phyloP scores from a whole-genome alignment of 2,888 invertebrate species.

The Agrochola circellaris region DNA sequence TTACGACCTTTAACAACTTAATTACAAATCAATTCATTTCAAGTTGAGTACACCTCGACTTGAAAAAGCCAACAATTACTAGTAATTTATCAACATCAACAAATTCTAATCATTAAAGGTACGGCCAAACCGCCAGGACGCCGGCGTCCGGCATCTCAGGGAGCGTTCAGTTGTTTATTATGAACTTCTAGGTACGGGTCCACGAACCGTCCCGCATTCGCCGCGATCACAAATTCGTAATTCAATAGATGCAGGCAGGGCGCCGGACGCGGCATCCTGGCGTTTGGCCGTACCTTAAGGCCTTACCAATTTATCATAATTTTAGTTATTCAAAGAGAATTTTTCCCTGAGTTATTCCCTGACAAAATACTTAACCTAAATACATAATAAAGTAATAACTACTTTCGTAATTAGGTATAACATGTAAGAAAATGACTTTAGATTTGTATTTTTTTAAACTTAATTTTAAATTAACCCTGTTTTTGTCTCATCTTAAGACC shows the following conservation, averaged over 20 bases:
- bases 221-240: background rate
- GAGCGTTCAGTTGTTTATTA: background rate
- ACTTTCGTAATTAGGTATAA: conserved; percentile 57
- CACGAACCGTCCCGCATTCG: no score
- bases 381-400: conserved; percentile 58
- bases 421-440: conserved; percentile 59
- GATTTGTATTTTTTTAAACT: conserved; percentile 59
- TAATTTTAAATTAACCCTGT: conserved; percentile 13
- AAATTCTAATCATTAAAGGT: conserved; percentile 76
- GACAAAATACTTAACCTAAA: conserved; percentile 65
- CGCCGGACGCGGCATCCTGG: no score
- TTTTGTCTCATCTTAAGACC: conserved; percentile 12
- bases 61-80: conserved; percentile 77
- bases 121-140: conserved; percentile 15
- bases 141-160: background rate
- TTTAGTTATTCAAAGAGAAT: conserved; percentile 71
- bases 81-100: conserved; percentile 81
- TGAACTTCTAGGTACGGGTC: background rate
- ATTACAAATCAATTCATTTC: conserved; percentile 65
- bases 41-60: conserved; percentile 50
- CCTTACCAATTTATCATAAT: conserved; percentile 73
- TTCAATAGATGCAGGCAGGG: background rate
- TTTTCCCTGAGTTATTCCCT: conserved; percentile 56
- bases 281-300: conserved; percentile 66
- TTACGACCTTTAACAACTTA: conserved; percentile 67